Evolutionary conservation across 2,888 invertebrate species (phyloP).

Genomic region (Ametastegia equiseti): DNA sequence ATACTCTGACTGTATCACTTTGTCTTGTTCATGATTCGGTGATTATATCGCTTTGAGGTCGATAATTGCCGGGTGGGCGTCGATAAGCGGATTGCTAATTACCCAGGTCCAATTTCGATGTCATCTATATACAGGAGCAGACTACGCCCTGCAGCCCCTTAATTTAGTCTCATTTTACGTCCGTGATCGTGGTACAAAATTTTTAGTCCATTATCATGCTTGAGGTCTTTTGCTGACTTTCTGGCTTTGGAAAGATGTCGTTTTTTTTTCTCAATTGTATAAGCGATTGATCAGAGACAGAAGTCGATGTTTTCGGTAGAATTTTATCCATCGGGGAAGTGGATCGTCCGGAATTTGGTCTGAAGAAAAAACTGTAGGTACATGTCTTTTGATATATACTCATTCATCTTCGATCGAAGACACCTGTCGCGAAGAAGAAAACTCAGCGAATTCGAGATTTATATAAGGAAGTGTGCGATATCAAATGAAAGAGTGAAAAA

Average conservation of each 20-base stretch:
- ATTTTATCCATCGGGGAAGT: background rate
- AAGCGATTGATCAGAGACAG: too few relatives aligned
- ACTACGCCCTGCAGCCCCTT: too few relatives aligned
- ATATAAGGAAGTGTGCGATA: background rate
- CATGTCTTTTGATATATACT: background rate
- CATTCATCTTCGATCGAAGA: background rate
- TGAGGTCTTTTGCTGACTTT: too few relatives aligned
- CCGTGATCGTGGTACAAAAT: background rate
- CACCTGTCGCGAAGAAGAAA: background rate
- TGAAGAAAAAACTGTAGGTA: background rate
- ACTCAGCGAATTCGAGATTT: background rate
- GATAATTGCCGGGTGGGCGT: background rate
- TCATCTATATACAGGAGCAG: background rate
- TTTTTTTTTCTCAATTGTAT: too few relatives aligned
- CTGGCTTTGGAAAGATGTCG: background rate
- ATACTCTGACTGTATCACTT: background rate
- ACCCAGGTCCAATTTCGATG: background rate
- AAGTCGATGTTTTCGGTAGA: background rate
- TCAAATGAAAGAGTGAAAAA: background rate
- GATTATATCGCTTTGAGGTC: background rate
- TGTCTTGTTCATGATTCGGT: background rate
- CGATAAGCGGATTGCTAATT: background rate
- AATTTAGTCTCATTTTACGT: background rate
- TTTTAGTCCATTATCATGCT: background rate
- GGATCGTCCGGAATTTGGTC: background rate